Percentiles rank a stretch among this genome's conserved stretches.
phyloP scores from a whole-genome alignment of 2,888 invertebrate species.

The Scaptomyza polygonia region DNA sequence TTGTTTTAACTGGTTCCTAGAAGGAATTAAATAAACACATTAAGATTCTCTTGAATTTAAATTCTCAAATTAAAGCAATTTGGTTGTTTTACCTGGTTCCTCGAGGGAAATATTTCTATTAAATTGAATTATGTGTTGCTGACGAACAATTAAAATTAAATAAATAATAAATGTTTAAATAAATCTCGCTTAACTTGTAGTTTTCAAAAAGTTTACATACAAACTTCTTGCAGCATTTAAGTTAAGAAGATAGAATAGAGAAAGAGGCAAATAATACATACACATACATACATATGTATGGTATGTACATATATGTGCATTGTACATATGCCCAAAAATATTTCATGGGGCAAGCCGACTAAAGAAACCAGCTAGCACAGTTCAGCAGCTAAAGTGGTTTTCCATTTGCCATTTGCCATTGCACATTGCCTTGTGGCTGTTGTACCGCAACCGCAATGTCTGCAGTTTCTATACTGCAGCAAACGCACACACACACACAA shows the following conservation, averaged over 20 bases:
- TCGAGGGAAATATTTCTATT: too few species aligned
- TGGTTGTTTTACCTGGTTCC: too few species aligned
- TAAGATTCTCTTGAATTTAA: too few species aligned
- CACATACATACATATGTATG: not conserved
- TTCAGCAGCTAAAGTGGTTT: conserved; percentile 22
- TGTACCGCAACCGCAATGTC: conserved; percentile 59
- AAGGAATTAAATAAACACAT: too few species aligned
- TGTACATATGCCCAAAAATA: not conserved
- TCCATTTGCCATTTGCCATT: conserved; percentile 22
- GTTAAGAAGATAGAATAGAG: not conserved
- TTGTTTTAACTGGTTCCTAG: too few species aligned
- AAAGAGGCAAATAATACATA: not conserved
- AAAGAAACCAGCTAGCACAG: conserved; percentile 8
- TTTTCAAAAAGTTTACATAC: not conserved
- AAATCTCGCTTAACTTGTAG: too few species aligned
- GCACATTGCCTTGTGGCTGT: conserved; percentile 50
- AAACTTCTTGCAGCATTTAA: not conserved
- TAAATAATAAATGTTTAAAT: too few species aligned
- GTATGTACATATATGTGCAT: not conserved
- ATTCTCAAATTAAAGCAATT: too few species aligned
- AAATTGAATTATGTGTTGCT: too few species aligned
- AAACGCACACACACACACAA: conserved; percentile 3
- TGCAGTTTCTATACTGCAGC: conserved; percentile 42
- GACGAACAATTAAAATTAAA: too few species aligned
- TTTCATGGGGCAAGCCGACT: not conserved